These are phyloP conservation scores for Dermatophagoides farinae DNA, from an alignment of 1,140 invertebrate genomes.

Conservation along the genomic window DNA sequence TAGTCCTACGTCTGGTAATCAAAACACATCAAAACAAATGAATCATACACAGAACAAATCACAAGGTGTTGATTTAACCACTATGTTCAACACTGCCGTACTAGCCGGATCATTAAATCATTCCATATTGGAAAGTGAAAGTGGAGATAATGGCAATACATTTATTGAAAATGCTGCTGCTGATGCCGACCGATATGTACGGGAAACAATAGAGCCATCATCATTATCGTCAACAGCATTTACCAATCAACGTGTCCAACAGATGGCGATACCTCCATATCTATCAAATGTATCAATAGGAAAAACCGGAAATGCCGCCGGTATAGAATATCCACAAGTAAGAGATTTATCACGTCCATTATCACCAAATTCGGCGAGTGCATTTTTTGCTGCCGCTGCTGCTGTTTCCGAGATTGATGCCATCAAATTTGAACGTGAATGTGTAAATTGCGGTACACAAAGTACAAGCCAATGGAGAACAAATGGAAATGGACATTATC, in stretches of 20 bases:
- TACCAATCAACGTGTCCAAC: background rate
- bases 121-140: background rate
- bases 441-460: conserved; percentile 27
- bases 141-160: background rate
- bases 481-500: conserved; percentile 86
- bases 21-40: background rate
- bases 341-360: too few species aligned
- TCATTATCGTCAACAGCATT: background rate
- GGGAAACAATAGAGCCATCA: background rate
- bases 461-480: conserved; percentile 29
- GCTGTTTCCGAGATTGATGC: background rate
- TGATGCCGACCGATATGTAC: too few species aligned
- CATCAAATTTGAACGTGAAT: conserved; percentile 21
- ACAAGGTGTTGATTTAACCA: too few species aligned
- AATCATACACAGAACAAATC: too few species aligned
- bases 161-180: background rate
- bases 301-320: background rate
- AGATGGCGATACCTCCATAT: background rate
- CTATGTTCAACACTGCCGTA: too few species aligned
- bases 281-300: too few species aligned
- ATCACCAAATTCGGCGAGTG: too few species aligned
- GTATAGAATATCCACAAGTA: background rate
- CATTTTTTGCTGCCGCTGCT: background rate
- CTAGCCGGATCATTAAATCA: too few species aligned
- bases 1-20: background rate